Conservation (phyloP, 2,888 invertebrate genomes). For the Cenopis cana region DNA sequence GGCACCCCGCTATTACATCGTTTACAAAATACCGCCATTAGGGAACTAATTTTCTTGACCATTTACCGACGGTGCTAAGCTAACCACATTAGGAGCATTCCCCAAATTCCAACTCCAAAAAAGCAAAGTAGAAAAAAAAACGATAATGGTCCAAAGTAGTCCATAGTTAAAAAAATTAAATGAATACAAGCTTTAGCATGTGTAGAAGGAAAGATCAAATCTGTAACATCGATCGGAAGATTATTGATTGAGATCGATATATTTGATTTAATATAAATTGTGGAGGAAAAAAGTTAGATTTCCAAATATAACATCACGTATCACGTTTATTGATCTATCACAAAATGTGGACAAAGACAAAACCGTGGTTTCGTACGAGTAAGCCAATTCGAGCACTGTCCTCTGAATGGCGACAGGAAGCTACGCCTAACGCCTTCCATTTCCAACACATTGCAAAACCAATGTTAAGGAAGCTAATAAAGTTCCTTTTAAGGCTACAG, state of each 20-base stretch:
- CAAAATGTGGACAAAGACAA: neutral
- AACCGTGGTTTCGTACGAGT: neutral
- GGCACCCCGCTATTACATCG: constrained; percentile 1
- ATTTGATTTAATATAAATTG: too few relatives aligned
- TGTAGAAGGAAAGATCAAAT: too few relatives aligned
- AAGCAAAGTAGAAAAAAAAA: neutral
- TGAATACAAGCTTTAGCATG: too few relatives aligned
- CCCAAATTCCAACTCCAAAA: neutral
- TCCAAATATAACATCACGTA: neutral
- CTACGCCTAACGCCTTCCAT: constrained; percentile 15
- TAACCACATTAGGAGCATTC: neutral
- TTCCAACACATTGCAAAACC: constrained; percentile 12
- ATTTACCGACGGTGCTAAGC: neutral
- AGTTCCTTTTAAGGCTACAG: constrained; percentile 6
- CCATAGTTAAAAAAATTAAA: too few relatives aligned
- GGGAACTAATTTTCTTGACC: neutral
- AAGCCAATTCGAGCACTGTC: neutral
- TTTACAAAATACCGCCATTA: constrained; percentile 25
- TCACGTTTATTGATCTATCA: too few relatives aligned
- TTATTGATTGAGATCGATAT: too few relatives aligned
- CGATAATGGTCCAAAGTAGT: too few relatives aligned
- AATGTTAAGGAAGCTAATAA: constrained; percentile 18
- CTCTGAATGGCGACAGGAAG: neutral
- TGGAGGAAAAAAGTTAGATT: neutral
- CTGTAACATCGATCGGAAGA: too few relatives aligned